A percentile compares a stretch with the other conserved stretches of the same genome.
These are phyloP conservation scores for Zaprionus tsacasi DNA, from an alignment of 1,140 invertebrate genomes.

Conservation along the genomic window DNA sequence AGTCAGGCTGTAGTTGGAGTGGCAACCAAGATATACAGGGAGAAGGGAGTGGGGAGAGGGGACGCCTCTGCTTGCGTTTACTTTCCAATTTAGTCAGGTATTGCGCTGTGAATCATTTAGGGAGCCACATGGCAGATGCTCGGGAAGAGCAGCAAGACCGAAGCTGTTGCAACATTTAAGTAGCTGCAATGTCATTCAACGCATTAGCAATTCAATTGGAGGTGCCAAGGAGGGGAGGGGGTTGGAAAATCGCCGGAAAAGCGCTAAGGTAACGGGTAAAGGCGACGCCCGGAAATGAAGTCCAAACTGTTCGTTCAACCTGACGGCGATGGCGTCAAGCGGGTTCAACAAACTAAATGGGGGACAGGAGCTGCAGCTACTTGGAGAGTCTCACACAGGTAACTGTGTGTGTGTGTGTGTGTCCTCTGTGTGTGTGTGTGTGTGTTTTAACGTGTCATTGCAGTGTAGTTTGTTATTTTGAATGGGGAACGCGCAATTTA, in stretches of 20 bases:
- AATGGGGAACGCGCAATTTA: constrained; percentile 61
- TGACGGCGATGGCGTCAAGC: not conserved
- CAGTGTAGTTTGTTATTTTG: constrained; percentile 63
- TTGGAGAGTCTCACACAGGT: not conserved
- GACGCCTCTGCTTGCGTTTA: not conserved
- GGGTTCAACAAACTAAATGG: constrained; percentile 52
- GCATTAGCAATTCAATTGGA: constrained; percentile 63
- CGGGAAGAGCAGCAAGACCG: not conserved
- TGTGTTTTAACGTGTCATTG: constrained; percentile 29
- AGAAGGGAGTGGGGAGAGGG: not conserved
- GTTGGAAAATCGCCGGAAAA: not conserved
- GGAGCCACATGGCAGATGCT: not conserved
- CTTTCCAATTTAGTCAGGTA: constrained; percentile 7
- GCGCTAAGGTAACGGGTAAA: not conserved
- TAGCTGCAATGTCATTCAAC: constrained; percentile 35
- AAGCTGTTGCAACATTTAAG: constrained; percentile 42
- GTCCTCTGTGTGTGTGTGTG: constrained; percentile 30
- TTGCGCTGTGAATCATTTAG: constrained; percentile 22
- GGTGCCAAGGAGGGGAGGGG: constrained; percentile 20
- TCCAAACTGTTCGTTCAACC: constrained; percentile 43
- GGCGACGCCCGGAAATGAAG: constrained; percentile 59
- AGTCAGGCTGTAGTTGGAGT: not conserved
- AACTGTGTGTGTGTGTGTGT: constrained; percentile 6
- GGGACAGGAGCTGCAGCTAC: constrained; percentile 33
- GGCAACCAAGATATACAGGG: not conserved